Evolutionary conservation across 2,797 vertebrate genomes (phyloP), one percentile per base, ranked within the genome.

Genomic region (Anabacerthia variegaticeps): DNA sequence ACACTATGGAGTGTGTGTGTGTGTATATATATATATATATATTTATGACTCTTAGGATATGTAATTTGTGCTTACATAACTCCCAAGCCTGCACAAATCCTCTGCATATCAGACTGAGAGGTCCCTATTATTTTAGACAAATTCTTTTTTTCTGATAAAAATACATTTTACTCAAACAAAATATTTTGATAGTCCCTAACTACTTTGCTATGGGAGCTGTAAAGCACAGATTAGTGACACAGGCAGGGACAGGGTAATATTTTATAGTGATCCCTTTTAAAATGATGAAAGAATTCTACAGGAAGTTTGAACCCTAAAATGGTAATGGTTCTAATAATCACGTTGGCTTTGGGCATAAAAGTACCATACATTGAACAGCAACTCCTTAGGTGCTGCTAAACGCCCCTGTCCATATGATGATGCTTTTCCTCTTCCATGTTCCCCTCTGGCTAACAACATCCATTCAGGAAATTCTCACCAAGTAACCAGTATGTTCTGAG

Each of bases 221-320:
- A 67, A 97, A 93, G 62, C 51, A 85, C 48, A 34, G 62, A 79
- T 77, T 69, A 61, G 78, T 85, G 37, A 93, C 48, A 88, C 30
- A 28, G 86, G 43, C 19, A 63, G 44, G 54, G 48, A 87, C 85
- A 94, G 58, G 78, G 30, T 72, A 69, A 34, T 88, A 92, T 91
- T 96, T 96, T 72, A 82, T 61, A 58, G 34, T 32, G 12, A 52
- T 65, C 61, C 62, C 68, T 95, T 72, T 73, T 81, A 87, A 96
- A 96, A 78, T 49, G 2, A 65, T 16, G 41, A 27, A 43, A 56
- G 32, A 67, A 3, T 68, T 88, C 71, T 89, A 61, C 92, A 92
- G 80, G 48, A 37, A 36, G 30, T 85, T 86, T 79, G 74, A 94
- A 59, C 36, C 30, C 34, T 78, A 72, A 69, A 75, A 85, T 85